phyloP scores from a whole-genome alignment of 2,797 vertebrate species.

The Rhincodon typus region DNA sequence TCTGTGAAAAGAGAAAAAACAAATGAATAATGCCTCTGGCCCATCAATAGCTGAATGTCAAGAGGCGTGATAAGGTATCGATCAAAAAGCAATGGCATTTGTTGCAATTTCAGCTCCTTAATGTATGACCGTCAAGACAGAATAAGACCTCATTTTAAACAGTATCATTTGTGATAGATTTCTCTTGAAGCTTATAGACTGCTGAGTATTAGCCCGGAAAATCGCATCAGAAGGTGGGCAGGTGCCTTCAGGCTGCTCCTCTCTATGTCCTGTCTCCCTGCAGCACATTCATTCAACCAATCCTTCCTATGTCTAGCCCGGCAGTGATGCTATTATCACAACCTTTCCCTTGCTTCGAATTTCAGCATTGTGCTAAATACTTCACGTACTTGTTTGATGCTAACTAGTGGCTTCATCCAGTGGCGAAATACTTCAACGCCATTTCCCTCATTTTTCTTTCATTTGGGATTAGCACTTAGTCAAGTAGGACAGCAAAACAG shows the following conservation, averaged over 20 bases:
- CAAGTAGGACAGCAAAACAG: slow-evolving; percentile 24
- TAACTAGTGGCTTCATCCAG: slow-evolving; percentile 1
- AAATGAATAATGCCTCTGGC: slow-evolving; percentile 37
- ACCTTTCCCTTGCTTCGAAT: slow-evolving; percentile 21
- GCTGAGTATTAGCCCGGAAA: slow-evolving; percentile 26
- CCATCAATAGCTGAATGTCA: slow-evolving; percentile 33
- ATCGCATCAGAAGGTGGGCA: slow-evolving; percentile 22
- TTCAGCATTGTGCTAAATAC: slow-evolving; percentile 17
- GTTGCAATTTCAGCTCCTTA: slow-evolving; percentile 34
- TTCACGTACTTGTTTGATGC: slow-evolving; percentile 27
- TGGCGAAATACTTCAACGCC: not conserved
- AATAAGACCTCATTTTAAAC: slow-evolving; percentile 33
- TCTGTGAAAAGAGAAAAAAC: slow-evolving; percentile 24
- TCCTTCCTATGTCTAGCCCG: not conserved
- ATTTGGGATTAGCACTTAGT: slow-evolving; percentile 7
- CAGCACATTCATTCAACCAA: slow-evolving; percentile 13
- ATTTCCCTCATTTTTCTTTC: not conserved
- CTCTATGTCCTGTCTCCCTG: slow-evolving; percentile 22
- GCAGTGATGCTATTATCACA: slow-evolving; percentile 26
- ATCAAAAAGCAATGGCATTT: slow-evolving; percentile 34
- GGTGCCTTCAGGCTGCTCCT: slow-evolving; percentile 30
- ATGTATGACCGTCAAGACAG: slow-evolving; percentile 32
- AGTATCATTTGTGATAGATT: slow-evolving; percentile 31
- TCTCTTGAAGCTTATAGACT: slow-evolving; percentile 18
- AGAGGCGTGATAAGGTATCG: slow-evolving; percentile 34